Evolutionary conservation across 2,113 vertebrate species (phyloP), one percentile per base, ranked within the genome.

Genomic region (Martes martes): DNA sequence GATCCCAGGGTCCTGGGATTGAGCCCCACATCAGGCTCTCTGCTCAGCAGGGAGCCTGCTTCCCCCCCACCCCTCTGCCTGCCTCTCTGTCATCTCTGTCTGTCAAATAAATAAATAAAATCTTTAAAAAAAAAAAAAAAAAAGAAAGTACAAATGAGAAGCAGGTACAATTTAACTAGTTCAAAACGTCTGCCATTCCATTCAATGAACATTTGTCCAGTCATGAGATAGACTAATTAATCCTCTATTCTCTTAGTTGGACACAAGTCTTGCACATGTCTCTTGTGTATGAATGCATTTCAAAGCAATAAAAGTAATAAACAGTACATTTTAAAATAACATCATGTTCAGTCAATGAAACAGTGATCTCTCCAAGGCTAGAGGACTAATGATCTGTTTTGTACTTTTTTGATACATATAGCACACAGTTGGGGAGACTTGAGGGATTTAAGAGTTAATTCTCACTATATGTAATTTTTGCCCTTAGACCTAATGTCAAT

Each of bases 291-390:
- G 1, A 11, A 90, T 26, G 55, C 57, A 93, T 86, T 82, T 96
- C 39, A 87, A 11, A 71, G n/a, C 81, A 28, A 31, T 82, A 78
- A 55, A 11, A 26, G 39, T 95, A 63, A 95, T 90, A 71, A 92
- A 65, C 23, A 80, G 16, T 16, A n/a, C 9, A 80, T 78, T 88
- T 91, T 95, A 88, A 67, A 50, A 65, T 80, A 93, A 94, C 6
- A 50, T n/a, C n/a, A 93, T 67, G 47, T 84, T 96, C 50, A 92
- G 78, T 6, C 28, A 87, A 95, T 85, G n/a, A 92, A 94, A 80
- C 4, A 76, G 10, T 61, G 36, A 92, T 55, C 39, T 80, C 45
- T 81, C 18, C 19, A 80, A 76, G 4, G 39, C n/a, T 24, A 83
- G 45, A 83, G 36, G 95, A 81, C 71, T 52, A 76, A 91, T 24